Evolutionary conservation across 2,888 invertebrate species (phyloP), one percentile per base, ranked within the genome.

Genomic region (Meteorus cinctellus): DNA sequence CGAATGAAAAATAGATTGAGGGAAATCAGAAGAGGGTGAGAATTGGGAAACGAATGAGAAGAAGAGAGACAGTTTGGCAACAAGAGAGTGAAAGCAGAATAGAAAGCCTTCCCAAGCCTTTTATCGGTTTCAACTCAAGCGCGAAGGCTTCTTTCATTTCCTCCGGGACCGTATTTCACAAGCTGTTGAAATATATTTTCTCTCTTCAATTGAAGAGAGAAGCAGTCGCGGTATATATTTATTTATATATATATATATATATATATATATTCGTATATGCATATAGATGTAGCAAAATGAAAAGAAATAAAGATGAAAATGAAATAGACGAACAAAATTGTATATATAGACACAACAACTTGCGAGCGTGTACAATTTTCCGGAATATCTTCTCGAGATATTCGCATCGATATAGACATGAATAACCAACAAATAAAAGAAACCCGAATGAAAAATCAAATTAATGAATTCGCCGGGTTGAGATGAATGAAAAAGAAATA

Each of bases 131-230:
- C 62, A 62, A 75, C 72, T 69, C 63, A 70, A 72, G 69, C 55
- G 68, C 60, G 66, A 77, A 72, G 77, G 77, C 62, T 74, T 67
- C 48, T 48, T 72, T 72, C 48, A 68, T 67, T 76, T 72, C 67
- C 62, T 72, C 34, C n/a, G 14, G 41, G 68, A 60, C 34, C 48
- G 67, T 59, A 72, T 67, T 51, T 60, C 71, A 60, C 66, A 70
- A 70, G 65, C 60, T 51, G 62, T 48, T 55, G 60, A 75, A 74
- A 72, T 73, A 70, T 70, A 70, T 70, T 74, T 77, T 67, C 36
- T 41, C 19, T 74, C 66, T 66, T 48, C 68, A 51, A 65, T 65
- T 63, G 14, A 66, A 48, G 27, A 62, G 55, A 55, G 55, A 55
- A 55, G n/a, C 55, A 55, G 6, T 19, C 19, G 3, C 4, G 24